These are phyloP conservation scores for Nycticryphes semicollaris DNA, from an alignment of 2,113 vertebrate species.

Conservation along the genomic window DNA sequence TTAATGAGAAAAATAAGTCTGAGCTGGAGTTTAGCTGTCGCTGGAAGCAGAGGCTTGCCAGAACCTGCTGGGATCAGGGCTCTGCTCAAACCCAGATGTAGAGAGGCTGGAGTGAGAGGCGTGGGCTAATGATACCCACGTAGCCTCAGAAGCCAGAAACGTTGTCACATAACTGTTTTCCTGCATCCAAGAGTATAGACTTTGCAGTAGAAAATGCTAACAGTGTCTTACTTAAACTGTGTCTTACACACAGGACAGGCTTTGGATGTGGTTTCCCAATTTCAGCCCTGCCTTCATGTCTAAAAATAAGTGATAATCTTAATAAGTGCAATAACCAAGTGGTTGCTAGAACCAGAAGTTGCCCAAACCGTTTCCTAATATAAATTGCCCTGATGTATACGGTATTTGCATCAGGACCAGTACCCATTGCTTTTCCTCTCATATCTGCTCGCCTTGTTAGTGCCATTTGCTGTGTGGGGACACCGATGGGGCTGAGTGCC, in stretches of 20 bases:
- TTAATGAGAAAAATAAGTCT: constrained; percentile 57
- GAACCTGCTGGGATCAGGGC: not conserved
- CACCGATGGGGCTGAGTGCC: not conserved
- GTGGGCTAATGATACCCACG: not conserved
- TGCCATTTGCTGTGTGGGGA: not conserved
- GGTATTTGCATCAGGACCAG: not conserved
- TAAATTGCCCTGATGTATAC: not conserved
- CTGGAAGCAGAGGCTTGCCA: constrained; percentile 13
- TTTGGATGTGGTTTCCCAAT: not conserved
- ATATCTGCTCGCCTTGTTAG: not conserved
- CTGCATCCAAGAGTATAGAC: not conserved
- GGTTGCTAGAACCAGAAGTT: not conserved
- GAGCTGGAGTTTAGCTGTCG: constrained; percentile 21
- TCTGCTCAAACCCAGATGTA: not conserved
- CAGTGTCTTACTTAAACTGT: not conserved
- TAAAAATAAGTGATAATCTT: constrained; percentile 22
- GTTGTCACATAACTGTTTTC: not conserved
- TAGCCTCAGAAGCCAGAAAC: constrained; percentile 10
- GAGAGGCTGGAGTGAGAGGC: not conserved
- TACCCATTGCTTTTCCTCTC: not conserved
- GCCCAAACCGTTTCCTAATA: not conserved
- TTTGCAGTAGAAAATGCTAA: not conserved
- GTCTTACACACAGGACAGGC: not conserved
- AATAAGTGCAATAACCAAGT: not conserved
- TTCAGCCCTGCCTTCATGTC: not conserved